These are phyloP conservation scores for Rhingia campestris DNA, from an alignment of 2,888 invertebrate genomes.

Conservation along the genomic window DNA sequence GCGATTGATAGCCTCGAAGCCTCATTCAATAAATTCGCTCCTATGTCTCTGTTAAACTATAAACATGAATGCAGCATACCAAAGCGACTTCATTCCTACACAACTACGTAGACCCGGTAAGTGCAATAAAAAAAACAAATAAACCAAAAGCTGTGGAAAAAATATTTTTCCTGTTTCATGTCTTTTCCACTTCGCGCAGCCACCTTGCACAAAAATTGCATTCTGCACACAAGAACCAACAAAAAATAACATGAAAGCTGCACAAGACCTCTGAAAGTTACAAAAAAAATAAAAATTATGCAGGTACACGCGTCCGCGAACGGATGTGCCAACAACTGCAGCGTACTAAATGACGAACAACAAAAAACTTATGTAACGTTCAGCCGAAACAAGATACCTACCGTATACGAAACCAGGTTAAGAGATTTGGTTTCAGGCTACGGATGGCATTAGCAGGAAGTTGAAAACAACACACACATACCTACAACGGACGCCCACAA, in stretches of 20 bases:
- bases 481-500: conserved; percentile 48
- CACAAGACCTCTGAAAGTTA: conserved; percentile 34
- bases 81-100: conserved; percentile 53
- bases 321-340: conserved; percentile 67
- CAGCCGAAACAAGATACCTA: conserved; percentile 62
- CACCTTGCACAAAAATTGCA: conserved; percentile 64
- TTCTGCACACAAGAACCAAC: conserved; percentile 26
- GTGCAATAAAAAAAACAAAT: conserved; percentile 1
- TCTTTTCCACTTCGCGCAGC: conserved; percentile 43
- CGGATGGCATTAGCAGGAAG: conserved; percentile 71
- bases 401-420: conserved; percentile 58
- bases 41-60: conserved; percentile 54
- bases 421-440: conserved; percentile 67
- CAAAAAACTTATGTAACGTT: conserved; percentile 65
- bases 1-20: conserved; percentile 48
- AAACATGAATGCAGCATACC: conserved; percentile 62
- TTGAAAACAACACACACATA: conserved; percentile 45
- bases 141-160: conserved; percentile 15
- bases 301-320: conserved; percentile 69
- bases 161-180: conserved; percentile 50
- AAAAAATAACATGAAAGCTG: not conserved
- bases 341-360: conserved; percentile 60
- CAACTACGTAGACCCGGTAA: conserved; percentile 8
- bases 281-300: conserved; percentile 47
- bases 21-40: conserved; percentile 43